Evolutionary conservation across 2,113 vertebrate species (phyloP).

Genomic region (Dromiciops gliroides): DNA sequence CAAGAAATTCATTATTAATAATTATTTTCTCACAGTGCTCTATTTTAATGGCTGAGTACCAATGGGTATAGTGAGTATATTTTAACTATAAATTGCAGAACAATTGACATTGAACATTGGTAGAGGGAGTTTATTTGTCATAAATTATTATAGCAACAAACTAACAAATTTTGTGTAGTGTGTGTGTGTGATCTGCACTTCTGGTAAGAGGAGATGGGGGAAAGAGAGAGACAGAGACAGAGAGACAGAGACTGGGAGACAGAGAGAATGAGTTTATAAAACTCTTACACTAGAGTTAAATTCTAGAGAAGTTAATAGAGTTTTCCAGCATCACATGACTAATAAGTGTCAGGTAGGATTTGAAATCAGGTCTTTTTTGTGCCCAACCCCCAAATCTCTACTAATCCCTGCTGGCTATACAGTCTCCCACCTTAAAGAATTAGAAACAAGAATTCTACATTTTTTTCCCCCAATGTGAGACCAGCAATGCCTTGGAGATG

Average conservation of each 20-base stretch:
- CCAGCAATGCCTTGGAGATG: background rate
- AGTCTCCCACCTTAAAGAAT: background rate
- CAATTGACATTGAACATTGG: background rate
- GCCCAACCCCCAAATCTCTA: background rate
- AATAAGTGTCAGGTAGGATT: background rate
- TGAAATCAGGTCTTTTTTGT: background rate
- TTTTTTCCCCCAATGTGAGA: background rate
- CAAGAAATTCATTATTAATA: too few relatives aligned
- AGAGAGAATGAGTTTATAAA: background rate
- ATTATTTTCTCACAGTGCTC: too few relatives aligned
- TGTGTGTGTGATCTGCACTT: background rate
- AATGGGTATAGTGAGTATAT: background rate
- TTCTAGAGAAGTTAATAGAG: background rate
- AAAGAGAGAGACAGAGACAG: background rate
- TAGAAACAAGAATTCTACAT: background rate
- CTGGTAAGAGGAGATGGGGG: background rate
- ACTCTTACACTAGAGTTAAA: background rate
- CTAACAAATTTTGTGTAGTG: background rate
- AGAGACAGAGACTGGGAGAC: background rate
- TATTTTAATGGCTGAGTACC: background rate
- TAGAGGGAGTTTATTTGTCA: background rate
- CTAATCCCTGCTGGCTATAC: background rate
- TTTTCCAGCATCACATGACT: background rate
- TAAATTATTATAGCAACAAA: background rate
- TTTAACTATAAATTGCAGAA: background rate